phyloP scores from a whole-genome alignment of 2,797 vertebrate genomes.

The Acrocephalus scirpaceus region DNA sequence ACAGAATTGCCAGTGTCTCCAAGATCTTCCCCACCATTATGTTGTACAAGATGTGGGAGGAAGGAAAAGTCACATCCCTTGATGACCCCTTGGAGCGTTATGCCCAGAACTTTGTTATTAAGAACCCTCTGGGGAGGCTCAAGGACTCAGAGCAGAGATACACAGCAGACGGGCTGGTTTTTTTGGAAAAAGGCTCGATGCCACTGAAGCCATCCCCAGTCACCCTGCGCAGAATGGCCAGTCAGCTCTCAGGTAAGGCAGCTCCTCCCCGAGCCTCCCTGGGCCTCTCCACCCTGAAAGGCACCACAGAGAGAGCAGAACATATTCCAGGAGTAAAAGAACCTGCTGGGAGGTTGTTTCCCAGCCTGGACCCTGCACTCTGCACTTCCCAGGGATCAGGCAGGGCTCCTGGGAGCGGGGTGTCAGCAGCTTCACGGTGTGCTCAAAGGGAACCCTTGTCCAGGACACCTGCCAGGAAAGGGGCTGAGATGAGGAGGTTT shows the following conservation, averaged over 20 bases:
- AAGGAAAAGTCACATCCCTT: slow-evolving; percentile 88
- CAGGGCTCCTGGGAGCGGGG: neutral
- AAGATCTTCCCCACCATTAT: slow-evolving; percentile 95
- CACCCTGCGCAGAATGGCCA: slow-evolving; percentile 93
- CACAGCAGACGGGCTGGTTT: slow-evolving; percentile 81
- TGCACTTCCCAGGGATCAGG: neutral
- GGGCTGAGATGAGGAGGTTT: neutral
- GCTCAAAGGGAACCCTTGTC: neutral
- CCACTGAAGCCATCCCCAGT: slow-evolving; percentile 85
- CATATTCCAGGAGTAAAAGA: neutral
- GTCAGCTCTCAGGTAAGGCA: slow-evolving; percentile 91
- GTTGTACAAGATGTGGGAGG: slow-evolving; percentile 94
- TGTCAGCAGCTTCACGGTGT: neutral
- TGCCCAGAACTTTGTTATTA: slow-evolving; percentile 88
- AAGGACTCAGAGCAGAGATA: slow-evolving; percentile 81
- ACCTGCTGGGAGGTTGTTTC: neutral
- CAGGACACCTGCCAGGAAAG: neutral
- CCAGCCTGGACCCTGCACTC: neutral
- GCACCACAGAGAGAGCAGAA: neutral
- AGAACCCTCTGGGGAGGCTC: slow-evolving; percentile 87
- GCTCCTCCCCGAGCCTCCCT: neutral
- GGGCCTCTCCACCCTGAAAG: neutral
- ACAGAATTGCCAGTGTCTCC: slow-evolving; percentile 93
- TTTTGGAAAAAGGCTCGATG: slow-evolving; percentile 82
- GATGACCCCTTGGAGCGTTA: slow-evolving; percentile 94